A percentile compares a stretch with the other conserved stretches of the same genome.
Conservation (phyloP, 2,888 invertebrate genomes). For the Nemapogon koenigi region DNA sequence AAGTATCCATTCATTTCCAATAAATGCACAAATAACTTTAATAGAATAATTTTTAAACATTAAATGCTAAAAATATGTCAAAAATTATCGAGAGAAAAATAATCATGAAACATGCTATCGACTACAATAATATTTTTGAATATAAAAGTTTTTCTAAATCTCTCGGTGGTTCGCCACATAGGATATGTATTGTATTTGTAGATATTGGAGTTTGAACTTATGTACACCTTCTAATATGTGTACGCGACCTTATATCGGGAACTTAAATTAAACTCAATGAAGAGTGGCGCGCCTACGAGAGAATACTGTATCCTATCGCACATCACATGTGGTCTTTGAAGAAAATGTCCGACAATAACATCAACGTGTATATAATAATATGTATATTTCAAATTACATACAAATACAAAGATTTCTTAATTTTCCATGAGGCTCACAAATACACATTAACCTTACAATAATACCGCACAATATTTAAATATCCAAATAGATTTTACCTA, state of each 20-base stretch:
- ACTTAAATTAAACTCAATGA: constrained; percentile 25
- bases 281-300: neutral
- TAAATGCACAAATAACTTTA: constrained; percentile 53
- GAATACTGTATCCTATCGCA: constrained; percentile 31
- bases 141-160: constrained; percentile 46
- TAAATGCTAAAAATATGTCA: constrained; percentile 54
- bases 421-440: constrained; percentile 57
- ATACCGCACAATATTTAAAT: constrained; percentile 22
- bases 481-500: constrained; percentile 60
- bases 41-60: constrained; percentile 25
- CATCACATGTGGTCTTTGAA: constrained; percentile 49
- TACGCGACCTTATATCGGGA: constrained; percentile 39
- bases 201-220: no score
- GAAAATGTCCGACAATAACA: constrained; percentile 53
- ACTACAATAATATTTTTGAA: constrained; percentile 58
- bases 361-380: constrained; percentile 61
- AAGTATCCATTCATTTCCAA: constrained; percentile 30
- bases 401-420: constrained; percentile 61
- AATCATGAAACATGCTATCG: constrained; percentile 50
- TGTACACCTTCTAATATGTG: no score
- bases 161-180: constrained; percentile 47
- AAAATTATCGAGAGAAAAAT: constrained; percentile 48
- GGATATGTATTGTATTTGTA: constrained; percentile 64
- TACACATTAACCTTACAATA: constrained; percentile 29
- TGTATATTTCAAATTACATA: constrained; percentile 63